Evolutionary conservation across 2,797 vertebrate genomes (phyloP).

Genomic region (Anolis apletophallus): DNA sequence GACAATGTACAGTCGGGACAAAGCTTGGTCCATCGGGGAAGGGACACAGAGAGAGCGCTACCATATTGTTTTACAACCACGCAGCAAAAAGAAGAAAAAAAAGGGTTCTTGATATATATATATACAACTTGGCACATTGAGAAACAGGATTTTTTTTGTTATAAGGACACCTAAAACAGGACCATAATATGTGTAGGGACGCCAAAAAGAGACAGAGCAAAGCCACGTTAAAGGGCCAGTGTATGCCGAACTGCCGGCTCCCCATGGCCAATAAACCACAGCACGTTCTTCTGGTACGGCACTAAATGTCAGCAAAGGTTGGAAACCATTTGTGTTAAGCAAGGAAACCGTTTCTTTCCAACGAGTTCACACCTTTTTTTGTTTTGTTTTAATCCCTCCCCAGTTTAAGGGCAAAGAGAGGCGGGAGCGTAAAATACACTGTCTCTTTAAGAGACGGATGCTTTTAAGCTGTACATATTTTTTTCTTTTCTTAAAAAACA

Average conservation of each 20-base stretch:
- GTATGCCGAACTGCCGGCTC: constrained; percentile 43
- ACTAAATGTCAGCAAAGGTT: background rate
- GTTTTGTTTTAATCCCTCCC: background rate
- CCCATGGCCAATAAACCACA: background rate
- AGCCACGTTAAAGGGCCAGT: constrained; percentile 73
- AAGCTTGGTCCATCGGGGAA: constrained; percentile 77
- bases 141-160: constrained; percentile 75
- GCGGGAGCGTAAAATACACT: constrained; percentile 40
- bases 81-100: constrained; percentile 57
- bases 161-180: constrained; percentile 81
- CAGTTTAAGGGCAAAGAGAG: constrained; percentile 36
- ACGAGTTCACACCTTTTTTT: background rate
- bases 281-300: background rate
- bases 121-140: constrained; percentile 84
- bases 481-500: background rate
- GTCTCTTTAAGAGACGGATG: constrained; percentile 70
- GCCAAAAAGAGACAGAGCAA: constrained; percentile 77
- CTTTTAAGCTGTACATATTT: constrained; percentile 66
- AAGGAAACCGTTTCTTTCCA: background rate
- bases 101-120: background rate
- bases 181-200: constrained; percentile 76
- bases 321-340: background rate
- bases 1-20: constrained; percentile 78
- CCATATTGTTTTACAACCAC: constrained; percentile 84
- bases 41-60: constrained; percentile 72